These are phyloP conservation scores for Chondrosia reniformis DNA, from an alignment of 37 sponge, comb jelly and placozoan genomes.

Conservation along the genomic window DNA sequence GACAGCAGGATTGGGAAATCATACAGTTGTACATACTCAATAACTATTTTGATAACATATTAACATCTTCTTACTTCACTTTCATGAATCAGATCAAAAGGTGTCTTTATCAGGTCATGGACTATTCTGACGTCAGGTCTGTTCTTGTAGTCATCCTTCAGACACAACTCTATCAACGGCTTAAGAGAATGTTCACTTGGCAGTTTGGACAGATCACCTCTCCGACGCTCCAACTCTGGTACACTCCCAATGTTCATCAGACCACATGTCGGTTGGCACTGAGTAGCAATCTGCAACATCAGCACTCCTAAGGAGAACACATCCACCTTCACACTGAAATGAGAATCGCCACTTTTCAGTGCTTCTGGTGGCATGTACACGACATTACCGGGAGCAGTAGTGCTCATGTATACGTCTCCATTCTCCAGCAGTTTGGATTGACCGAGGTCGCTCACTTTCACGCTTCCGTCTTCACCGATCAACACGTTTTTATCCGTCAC, in stretches of 20 bases:
- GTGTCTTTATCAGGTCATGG: no score
- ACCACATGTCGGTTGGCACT: not conserved
- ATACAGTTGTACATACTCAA: no score
- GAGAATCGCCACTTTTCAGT: not conserved
- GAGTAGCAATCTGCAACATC: constrained; percentile 6
- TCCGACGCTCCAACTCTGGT: not conserved
- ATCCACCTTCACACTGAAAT: constrained; percentile 7
- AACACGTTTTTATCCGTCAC: not conserved
- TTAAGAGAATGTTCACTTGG: not conserved
- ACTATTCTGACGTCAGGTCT: no score
- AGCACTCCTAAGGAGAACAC: constrained; percentile 7
- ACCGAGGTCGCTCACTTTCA: constrained; percentile 2
- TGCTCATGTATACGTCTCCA: not conserved
- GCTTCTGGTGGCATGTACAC: constrained; percentile 14
- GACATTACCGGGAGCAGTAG: not conserved
- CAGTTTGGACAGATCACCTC: not conserved
- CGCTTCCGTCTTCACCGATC: not conserved
- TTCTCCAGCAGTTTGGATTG: not conserved
- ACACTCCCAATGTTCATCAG: not conserved
- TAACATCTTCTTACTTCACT: no score
- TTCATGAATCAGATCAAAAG: no score
- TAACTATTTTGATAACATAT: no score
- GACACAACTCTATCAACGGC: not conserved
- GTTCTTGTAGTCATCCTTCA: not conserved
- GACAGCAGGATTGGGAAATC: no score